Evolutionary conservation across 2,797 vertebrate genomes (phyloP), one percentile per base, ranked within the genome.

Genomic region (Botia kubotai): DNA sequence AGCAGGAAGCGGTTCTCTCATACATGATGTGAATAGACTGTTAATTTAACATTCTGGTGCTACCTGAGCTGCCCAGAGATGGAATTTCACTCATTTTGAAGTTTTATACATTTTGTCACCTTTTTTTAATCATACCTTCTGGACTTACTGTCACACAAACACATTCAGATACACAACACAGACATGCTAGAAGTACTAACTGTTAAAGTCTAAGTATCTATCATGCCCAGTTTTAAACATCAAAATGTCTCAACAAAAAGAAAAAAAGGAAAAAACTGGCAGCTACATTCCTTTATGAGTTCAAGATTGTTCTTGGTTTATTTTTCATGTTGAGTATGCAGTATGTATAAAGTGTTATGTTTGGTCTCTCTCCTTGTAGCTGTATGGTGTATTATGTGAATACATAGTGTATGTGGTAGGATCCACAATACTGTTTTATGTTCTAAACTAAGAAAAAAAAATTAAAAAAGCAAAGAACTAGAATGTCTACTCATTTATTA

Each of bases 361-460:
- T 94, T 88, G 89, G 90, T 94, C 93, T 93, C 92, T 94, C 92
- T 94, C 89, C 93, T 94, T 93, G 94, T 95, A 95, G 93, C 93
- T 94, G 94, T 95, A 92, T 93, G 93, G 93, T 95, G 94, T 95
- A 94, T 94, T 91, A 94, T 94, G 94, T 95, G 94, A 95, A 95
- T 94, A 94, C 93, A 95, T 95, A 94, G 94, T 93, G 93, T 95
- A 94, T 94, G 94, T 95, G 94, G 93, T 90, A 84, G 90, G 91
- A 77, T 78, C 93, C 94, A 95, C 93, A 91, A 93, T 94, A 94
- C 94, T 94, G 93, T 95, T 95, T 95, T 94, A 94, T 94, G 94
- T 94, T 94, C 91, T 92, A 90, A 90, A 79, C 77, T 72, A 80
- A 90, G 93, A 92, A 93, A 82, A 87, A 79, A 73, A 92, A 93